phyloP scores from a whole-genome alignment of 2,797 vertebrate species.

The Sphaeramia orbicularis region DNA sequence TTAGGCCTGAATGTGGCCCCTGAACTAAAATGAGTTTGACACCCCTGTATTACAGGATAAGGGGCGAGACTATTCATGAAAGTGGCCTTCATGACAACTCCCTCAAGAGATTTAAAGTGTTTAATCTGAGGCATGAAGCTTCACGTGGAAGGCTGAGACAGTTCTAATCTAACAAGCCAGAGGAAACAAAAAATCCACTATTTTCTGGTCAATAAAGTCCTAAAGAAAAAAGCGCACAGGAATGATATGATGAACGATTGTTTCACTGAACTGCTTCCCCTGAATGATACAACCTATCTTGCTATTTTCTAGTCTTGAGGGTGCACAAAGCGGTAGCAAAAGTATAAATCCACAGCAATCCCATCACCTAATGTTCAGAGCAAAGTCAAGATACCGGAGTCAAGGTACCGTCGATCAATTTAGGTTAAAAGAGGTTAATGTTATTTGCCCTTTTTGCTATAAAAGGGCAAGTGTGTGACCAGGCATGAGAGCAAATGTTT shows the following conservation, averaged over 20 bases:
- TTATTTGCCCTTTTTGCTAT: constrained; percentile 42
- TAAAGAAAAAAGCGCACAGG: constrained; percentile 12
- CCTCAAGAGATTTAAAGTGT: constrained; percentile 52
- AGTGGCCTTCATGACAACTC: constrained; percentile 47
- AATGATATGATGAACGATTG: constrained; percentile 32
- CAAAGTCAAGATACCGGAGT: constrained; percentile 32
- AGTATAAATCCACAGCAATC: constrained; percentile 11
- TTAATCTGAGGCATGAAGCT: constrained; percentile 55
- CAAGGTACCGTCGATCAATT: constrained; percentile 48
- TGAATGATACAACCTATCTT: constrained; percentile 37
- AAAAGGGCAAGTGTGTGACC: constrained; percentile 39
- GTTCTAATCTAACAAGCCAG: constrained; percentile 49
- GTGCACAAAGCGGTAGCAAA: neutral
- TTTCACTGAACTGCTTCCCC: constrained; percentile 34
- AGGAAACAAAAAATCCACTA: constrained; percentile 37
- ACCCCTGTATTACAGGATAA: constrained; percentile 46
- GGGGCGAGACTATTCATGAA: constrained; percentile 45
- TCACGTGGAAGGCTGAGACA: constrained; percentile 28
- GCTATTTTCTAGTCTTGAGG: constrained; percentile 21
- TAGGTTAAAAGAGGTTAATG: constrained; percentile 65
- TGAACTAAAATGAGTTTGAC: no score
- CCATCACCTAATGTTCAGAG: constrained; percentile 40
- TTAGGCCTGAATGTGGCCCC: no score
- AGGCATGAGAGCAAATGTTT: constrained; percentile 42
- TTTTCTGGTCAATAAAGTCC: constrained; percentile 54